Evolutionary conservation across 1,140 invertebrate genomes (phyloP), one percentile per base, ranked within the genome.

Genomic region (Luehdorfia chinensis): DNA sequence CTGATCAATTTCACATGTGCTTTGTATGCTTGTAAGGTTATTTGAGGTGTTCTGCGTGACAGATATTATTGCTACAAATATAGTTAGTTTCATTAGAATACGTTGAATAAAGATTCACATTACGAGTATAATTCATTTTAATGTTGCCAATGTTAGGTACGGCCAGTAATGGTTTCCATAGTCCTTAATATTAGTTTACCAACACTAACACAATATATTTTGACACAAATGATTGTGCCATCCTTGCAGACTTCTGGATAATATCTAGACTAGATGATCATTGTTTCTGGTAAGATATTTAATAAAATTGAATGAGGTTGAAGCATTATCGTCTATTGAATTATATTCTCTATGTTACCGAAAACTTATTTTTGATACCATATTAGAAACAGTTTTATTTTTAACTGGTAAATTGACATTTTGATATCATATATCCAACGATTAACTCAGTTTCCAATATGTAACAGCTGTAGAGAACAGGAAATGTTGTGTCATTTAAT

Each of bases 401-500:
- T 43, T n/a, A n/a, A n/a, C n/a, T n/a, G n/a, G 27, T 43, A 4
- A 15, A 27, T 41, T 8, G 8, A 15, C 12, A 9, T 41, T 30
- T 30, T 4, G 12, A 15, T 6, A 6, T 31, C 9, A 4, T 31
- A 12, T 2, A 21, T 21, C 6, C 30, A 12, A 12, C 9, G 9
- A 12, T 30, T 43, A 43, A 43, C 13, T 39, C 49, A 52, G 39
- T 63, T 73, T 75, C 66, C 59, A 69, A 67, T 52, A 61, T 69
- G 57, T 66, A 72, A 55, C 36, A 51, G 56, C 57, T 18, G 44
- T 62, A 65, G 61, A 71, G 55, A 71, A 75, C 66, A 75, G 66
- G 70, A 75, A 72, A 75, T 77, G 55, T 66, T 77, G 80, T 84
- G 78, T 84, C 78, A 84, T 83, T 79, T 79, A 81, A 73, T 64